phyloP scores from a whole-genome alignment of 2,797 vertebrate species.

The Sylvia borin region DNA sequence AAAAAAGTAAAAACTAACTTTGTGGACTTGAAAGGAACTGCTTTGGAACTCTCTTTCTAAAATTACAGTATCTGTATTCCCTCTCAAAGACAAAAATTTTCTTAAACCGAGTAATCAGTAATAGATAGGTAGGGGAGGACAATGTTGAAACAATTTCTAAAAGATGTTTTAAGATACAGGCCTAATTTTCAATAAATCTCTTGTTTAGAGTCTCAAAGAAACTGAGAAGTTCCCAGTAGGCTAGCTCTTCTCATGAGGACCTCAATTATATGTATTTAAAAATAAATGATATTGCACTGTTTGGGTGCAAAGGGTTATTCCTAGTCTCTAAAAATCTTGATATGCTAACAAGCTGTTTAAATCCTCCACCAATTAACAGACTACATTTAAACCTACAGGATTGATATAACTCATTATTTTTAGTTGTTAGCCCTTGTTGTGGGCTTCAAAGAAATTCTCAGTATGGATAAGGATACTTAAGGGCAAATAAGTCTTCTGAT shows the following conservation, averaged over 20 bases:
- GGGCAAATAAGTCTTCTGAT: not conserved
- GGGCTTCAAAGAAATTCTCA: not conserved
- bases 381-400: not conserved
- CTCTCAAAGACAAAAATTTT: not conserved
- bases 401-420: not conserved
- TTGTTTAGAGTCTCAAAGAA: not conserved
- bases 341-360: not conserved
- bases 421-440: not conserved
- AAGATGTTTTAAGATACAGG: not conserved
- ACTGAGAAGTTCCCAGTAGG: not conserved
- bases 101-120: not conserved
- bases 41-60: not conserved
- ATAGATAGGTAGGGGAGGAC: not conserved
- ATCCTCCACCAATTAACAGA: not conserved
- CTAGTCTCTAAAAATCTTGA: not conserved
- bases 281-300: not conserved
- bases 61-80: not conserved
- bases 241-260: not conserved
- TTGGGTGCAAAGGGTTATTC: not conserved
- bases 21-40: not conserved
- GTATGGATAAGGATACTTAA: not conserved
- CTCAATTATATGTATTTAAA: not conserved
- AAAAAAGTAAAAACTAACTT: not conserved
- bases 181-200: not conserved
- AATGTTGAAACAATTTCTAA: not conserved